A percentile compares a stretch with the other conserved stretches of the same genome.
These are phyloP conservation scores for Eulimnadia texana DNA, from an alignment of 1,140 invertebrate genomes.

Conservation along the genomic window DNA sequence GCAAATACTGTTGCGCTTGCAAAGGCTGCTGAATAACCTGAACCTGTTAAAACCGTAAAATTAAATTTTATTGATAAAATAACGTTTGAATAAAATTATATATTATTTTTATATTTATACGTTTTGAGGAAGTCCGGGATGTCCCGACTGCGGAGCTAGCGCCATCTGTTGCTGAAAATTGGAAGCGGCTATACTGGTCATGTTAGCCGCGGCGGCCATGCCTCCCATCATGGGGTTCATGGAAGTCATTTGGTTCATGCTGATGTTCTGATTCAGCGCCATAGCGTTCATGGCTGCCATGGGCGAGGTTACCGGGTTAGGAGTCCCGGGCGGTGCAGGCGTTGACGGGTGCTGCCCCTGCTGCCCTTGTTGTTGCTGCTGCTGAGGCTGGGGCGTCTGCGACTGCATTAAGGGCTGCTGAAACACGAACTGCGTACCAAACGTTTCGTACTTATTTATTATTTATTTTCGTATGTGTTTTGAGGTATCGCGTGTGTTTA, in stretches of 20 bases:
- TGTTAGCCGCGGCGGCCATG: constrained; percentile 13
- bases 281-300: background rate
- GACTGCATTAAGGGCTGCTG: constrained; percentile 6
- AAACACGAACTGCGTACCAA: constrained; percentile 11
- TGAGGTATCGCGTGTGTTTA: too few relatives aligned
- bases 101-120: constrained; percentile 23
- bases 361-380: constrained; percentile 13
- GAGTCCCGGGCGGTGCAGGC: constrained; percentile 1
- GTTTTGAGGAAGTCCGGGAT: constrained; percentile 17
- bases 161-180: constrained; percentile 16
- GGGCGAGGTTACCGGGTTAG: background rate
- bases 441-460: background rate
- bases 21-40: constrained; percentile 71
- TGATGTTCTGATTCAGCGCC: constrained; percentile 6
- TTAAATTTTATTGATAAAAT: constrained; percentile 4
- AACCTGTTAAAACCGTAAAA: constrained; percentile 27
- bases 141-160: background rate
- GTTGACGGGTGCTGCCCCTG: background rate
- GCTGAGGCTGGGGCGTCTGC: constrained; percentile 5
- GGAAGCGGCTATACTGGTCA: constrained; percentile 18
- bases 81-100: background rate
- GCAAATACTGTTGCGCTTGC: constrained; percentile 57
- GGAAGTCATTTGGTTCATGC: constrained; percentile 2
- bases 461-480: too few relatives aligned
- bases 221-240: constrained; percentile 7